A percentile compares a stretch with the other conserved stretches of the same genome.
These are phyloP conservation scores for Brotula barbata DNA, from an alignment of 2,797 vertebrate species.

Conservation along the genomic window DNA sequence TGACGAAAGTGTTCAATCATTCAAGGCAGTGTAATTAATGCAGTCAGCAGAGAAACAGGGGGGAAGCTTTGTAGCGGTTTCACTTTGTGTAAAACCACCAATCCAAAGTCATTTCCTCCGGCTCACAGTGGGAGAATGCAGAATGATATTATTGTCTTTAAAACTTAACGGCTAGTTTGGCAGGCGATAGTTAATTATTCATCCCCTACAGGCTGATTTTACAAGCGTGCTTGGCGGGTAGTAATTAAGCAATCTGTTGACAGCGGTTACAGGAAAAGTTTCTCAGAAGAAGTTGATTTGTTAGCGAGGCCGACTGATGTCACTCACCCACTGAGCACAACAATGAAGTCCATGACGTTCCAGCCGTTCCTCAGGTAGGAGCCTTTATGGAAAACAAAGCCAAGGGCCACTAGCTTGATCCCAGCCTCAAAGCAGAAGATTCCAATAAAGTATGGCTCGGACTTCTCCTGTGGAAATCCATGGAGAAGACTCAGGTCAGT, in stretches of 20 bases:
- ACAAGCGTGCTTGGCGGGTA: slow-evolving; percentile 19
- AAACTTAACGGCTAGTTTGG: background rate
- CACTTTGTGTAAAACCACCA: background rate
- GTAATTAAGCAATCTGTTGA: slow-evolving; percentile 5
- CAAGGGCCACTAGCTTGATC: slow-evolving; percentile 96
- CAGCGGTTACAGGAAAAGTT: slow-evolving; percentile 34
- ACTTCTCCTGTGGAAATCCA: slow-evolving; percentile 86
- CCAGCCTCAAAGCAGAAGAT: slow-evolving; percentile 99
- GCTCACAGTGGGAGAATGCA: slow-evolving; percentile 1
- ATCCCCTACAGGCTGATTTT: slow-evolving; percentile 22
- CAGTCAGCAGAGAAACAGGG: slow-evolving; percentile 1
- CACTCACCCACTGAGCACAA: slow-evolving; percentile 98
- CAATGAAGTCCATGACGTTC: slow-evolving; percentile 99
- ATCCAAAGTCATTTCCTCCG: slow-evolving; percentile 12
- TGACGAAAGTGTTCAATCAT: background rate
- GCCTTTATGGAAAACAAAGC: slow-evolving; percentile 98
- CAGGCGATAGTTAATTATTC: slow-evolving; percentile 1
- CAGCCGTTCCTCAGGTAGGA: slow-evolving; percentile 98
- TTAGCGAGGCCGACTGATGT: slow-evolving; percentile 7
- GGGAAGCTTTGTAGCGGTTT: background rate
- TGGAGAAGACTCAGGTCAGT: slow-evolving; percentile 4
- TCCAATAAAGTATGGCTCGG: slow-evolving; percentile 97
- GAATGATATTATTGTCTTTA: background rate
- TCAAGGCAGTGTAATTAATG: background rate
- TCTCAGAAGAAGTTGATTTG: slow-evolving; percentile 6